phyloP scores from a whole-genome alignment of 2,113 vertebrate species.

The Parus major region DNA sequence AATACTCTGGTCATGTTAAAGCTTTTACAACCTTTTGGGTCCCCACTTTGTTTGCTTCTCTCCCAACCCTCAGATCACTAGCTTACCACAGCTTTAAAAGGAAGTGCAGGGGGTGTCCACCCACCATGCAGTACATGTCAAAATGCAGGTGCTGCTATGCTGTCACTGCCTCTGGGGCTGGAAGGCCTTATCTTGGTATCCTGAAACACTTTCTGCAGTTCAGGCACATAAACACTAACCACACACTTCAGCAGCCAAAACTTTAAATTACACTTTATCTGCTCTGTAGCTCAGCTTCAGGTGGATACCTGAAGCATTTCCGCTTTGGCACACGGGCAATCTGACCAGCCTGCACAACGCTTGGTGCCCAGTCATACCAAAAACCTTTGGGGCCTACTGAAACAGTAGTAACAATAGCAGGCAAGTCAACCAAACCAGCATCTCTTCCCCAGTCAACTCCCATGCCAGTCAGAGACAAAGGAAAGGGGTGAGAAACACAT shows the following conservation, averaged over 20 bases:
- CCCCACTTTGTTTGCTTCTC: neutral
- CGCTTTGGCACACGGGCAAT: neutral
- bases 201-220: neutral
- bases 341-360: neutral
- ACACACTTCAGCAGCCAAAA: neutral
- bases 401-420: accelerated
- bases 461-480: neutral
- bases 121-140: neutral
- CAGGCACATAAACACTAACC: neutral
- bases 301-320: neutral
- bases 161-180: neutral
- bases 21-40: neutral
- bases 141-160: neutral
- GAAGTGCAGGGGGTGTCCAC: neutral
- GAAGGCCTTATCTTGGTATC: neutral
- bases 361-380: neutral
- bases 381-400: neutral
- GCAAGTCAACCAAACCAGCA: neutral
- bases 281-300: neutral
- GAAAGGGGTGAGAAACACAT: neutral
- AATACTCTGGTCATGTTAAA: neutral
- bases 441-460: neutral
- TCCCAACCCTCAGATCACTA: neutral
- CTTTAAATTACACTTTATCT: neutral
- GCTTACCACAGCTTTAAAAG: neutral